phyloP scores from a whole-genome alignment of 2,797 vertebrate genomes.

The Chelidonichthys spinosus region DNA sequence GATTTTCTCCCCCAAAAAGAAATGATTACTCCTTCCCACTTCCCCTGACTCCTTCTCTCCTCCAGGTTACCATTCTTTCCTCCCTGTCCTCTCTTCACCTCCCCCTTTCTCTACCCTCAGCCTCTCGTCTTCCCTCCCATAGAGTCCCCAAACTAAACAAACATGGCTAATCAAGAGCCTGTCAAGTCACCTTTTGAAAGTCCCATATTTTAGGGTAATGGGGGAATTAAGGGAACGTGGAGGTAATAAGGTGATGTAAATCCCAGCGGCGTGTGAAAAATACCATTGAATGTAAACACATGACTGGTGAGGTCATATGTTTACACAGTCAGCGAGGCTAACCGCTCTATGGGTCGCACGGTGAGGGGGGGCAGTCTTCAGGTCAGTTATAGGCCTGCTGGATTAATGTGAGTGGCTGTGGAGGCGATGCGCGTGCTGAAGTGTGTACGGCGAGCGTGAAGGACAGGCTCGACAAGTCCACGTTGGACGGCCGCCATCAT shows the following conservation, averaged over 20 bases:
- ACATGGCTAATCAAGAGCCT: slow-evolving; percentile 63
- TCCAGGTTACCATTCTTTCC: slow-evolving; percentile 48
- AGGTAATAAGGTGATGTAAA: slow-evolving; percentile 69
- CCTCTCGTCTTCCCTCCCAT: slow-evolving; percentile 40
- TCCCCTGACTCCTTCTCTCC: slow-evolving; percentile 20
- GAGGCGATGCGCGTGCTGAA: slow-evolving; percentile 45
- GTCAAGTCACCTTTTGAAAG: slow-evolving; percentile 67
- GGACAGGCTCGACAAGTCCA: slow-evolving; percentile 51
- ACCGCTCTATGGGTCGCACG: slow-evolving; percentile 59
- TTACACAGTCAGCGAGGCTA: slow-evolving; percentile 78
- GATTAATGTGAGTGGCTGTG: slow-evolving; percentile 57
- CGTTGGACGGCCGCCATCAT: slow-evolving; percentile 56
- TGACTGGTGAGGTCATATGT: slow-evolving; percentile 80
- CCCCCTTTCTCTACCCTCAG: slow-evolving; percentile 18
- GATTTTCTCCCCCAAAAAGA: slow-evolving; percentile 29
- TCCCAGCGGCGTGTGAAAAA: slow-evolving; percentile 74
- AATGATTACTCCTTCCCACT: slow-evolving; percentile 55
- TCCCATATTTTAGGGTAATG: slow-evolving; percentile 60
- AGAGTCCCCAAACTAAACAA: slow-evolving; percentile 68
- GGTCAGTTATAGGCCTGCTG: slow-evolving; percentile 62
- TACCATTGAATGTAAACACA: slow-evolving; percentile 68
- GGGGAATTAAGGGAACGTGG: slow-evolving; percentile 65
- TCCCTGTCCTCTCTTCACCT: slow-evolving; percentile 43
- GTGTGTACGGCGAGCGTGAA: slow-evolving; percentile 48
- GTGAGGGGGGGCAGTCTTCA: slow-evolving; percentile 48